Evolutionary conservation across 2,888 invertebrate genomes (phyloP).

Genomic region (Drosophila nr. perissopoda): DNA sequence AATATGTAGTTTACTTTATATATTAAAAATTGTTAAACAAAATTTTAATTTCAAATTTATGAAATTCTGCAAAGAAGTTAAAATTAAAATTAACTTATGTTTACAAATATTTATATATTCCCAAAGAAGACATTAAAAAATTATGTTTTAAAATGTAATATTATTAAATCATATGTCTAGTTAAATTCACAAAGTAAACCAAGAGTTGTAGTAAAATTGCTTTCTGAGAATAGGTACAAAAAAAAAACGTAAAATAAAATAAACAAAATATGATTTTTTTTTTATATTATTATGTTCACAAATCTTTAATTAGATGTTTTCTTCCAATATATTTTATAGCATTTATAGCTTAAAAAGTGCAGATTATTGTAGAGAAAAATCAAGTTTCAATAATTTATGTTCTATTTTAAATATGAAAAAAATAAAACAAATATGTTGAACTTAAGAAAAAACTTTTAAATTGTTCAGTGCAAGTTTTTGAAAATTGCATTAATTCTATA

Average conservation of each 20-base stretch:
- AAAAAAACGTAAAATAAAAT: neutral
- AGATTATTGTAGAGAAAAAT: neutral
- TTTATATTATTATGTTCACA: neutral
- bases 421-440: neutral
- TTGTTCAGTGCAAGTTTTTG: neutral
- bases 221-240: neutral
- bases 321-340: neutral
- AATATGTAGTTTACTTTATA: no score
- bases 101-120: neutral
- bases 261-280: neutral
- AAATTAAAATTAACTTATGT: neutral
- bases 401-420: neutral
- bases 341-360: neutral
- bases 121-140: neutral
- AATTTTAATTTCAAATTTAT: neutral
- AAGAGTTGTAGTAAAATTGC: neutral
- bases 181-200: neutral
- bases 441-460: neutral
- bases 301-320: fast-evolving
- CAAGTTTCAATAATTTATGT: neutral
- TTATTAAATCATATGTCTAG: neutral
- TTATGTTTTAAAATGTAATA: neutral
- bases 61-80: neutral
- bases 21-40: neutral
- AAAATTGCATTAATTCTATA: neutral